phyloP scores from a whole-genome alignment of 2,113 vertebrate species.

The Alligator mississippiensis region DNA sequence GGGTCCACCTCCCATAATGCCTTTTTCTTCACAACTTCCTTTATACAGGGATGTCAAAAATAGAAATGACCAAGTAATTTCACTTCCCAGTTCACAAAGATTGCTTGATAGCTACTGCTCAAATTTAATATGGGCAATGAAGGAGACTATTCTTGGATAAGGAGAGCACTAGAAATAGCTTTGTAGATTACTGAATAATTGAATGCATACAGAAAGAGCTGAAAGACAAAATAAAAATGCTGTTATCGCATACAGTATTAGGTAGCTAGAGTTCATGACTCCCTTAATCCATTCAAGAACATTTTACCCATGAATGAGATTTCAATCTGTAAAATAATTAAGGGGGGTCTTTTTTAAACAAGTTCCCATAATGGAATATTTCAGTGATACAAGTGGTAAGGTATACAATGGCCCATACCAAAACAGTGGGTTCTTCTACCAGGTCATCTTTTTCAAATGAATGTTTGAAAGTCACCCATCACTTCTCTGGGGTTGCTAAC shows the following conservation, averaged over 20 bases:
- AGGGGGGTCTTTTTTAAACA: neutral
- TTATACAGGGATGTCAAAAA: neutral
- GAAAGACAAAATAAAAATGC: too few relatives aligned
- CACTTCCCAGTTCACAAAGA: conserved; percentile 29
- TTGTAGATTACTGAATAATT: neutral
- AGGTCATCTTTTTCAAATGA: neutral
- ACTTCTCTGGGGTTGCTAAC: neutral
- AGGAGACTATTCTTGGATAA: conserved; percentile 11
- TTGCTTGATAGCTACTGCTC: neutral
- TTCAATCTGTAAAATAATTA: neutral
- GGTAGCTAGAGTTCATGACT: neutral
- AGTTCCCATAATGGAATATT: neutral
- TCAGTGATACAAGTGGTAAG: neutral
- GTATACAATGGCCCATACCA: neutral
- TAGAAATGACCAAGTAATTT: neutral
- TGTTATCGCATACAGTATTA: too few relatives aligned
- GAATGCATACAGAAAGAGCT: neutral
- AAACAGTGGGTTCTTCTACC: neutral
- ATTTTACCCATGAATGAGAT: neutral
- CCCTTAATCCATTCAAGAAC: neutral
- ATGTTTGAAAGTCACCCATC: neutral
- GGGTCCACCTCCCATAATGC: too few relatives aligned
- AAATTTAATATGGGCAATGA: neutral
- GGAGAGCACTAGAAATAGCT: conserved; percentile 21
- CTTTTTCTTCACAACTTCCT: neutral